phyloP scores from a whole-genome alignment of 2,113 vertebrate genomes.

The Elaphurus davidianus region DNA sequence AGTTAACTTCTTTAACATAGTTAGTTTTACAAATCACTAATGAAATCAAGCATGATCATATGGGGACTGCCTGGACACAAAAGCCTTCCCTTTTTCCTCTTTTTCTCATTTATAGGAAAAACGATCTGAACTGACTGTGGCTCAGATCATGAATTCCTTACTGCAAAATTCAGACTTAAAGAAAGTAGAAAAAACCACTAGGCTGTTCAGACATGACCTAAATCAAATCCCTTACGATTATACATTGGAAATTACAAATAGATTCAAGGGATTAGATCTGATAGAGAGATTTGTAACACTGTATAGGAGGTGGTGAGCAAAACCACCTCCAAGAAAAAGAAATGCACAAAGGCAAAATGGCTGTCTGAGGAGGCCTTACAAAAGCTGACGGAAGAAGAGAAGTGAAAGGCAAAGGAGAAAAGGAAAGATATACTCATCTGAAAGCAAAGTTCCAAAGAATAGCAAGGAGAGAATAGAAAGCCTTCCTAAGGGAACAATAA shows the following conservation, averaged over 20 bases:
- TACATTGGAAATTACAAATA: neutral
- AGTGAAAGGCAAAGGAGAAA: neutral
- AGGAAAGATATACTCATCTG: neutral
- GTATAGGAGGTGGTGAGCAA: neutral
- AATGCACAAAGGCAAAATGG: neutral
- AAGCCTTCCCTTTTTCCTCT: neutral
- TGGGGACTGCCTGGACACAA: neutral
- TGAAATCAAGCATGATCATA: too few relatives aligned
- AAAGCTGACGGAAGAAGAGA: neutral
- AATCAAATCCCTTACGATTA: neutral
- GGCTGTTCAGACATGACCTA: neutral
- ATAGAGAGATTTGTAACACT: neutral
- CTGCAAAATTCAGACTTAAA: neutral
- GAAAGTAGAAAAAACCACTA: neutral
- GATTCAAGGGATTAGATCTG: neutral
- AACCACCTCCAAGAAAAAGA: neutral
- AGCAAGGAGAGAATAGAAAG: neutral
- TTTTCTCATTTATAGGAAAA: neutral
- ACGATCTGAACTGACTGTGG: neutral
- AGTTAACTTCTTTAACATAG: neutral
- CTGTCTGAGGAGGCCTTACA: neutral
- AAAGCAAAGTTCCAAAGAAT: neutral
- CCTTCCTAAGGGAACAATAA: neutral
- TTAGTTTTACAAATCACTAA: conserved; percentile 20
- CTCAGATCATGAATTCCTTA: neutral